Evolutionary conservation across 2,113 vertebrate genomes (phyloP).

Genomic region (Procavia capensis): DNA sequence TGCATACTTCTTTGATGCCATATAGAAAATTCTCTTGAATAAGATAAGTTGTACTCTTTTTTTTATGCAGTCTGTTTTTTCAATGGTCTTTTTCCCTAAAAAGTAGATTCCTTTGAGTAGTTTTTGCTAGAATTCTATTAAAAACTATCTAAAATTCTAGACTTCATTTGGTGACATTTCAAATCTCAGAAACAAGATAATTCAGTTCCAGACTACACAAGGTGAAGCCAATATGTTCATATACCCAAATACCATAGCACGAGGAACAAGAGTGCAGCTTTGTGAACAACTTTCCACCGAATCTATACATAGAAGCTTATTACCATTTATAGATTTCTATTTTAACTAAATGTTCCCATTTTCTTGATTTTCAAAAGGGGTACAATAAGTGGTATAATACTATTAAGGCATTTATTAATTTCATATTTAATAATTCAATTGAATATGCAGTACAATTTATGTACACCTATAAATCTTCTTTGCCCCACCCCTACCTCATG

Average conservation of each 20-base stretch:
- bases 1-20: constrained; percentile 63
- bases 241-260: neutral
- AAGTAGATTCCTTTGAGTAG: constrained; percentile 38
- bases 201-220: neutral
- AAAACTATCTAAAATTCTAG: constrained; percentile 36
- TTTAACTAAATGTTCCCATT: neutral
- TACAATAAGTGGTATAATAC: neutral
- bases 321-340: neutral
- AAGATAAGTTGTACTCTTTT: neutral
- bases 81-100: neutral
- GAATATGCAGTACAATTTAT: neutral
- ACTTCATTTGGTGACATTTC: neutral
- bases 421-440: neutral
- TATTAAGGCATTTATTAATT: neutral
- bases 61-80: neutral
- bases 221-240: neutral
- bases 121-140: neutral
- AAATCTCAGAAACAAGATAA: neutral
- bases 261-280: neutral
- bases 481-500: neutral
- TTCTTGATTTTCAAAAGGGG: neutral
- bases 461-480: neutral
- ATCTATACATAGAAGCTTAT: constrained; percentile 17
- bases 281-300: neutral
- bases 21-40: constrained; percentile 57